These are phyloP conservation scores for Parnassius mnemosyne DNA, from an alignment of 2,888 invertebrate genomes.

Conservation along the genomic window DNA sequence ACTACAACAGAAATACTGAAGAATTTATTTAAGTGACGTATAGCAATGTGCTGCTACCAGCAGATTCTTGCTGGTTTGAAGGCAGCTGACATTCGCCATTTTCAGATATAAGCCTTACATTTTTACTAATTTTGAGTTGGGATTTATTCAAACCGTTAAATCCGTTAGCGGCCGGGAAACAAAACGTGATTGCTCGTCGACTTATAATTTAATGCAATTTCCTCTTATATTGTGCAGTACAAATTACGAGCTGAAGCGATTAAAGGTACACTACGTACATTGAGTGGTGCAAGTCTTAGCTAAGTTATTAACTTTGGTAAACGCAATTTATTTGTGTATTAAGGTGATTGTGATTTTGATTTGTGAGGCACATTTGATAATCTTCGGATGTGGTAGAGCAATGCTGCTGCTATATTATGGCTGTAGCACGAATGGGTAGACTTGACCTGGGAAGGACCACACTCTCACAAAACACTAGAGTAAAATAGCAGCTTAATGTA, in stretches of 20 bases:
- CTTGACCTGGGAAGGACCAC: too few species aligned
- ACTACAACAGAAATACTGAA: too few species aligned
- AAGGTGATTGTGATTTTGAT: too few species aligned
- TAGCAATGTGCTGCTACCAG: background rate
- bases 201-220: slow-evolving; percentile 80
- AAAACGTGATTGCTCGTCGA: slow-evolving; percentile 78
- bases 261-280: background rate
- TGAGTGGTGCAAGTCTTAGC: too few species aligned
- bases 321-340: too few species aligned
- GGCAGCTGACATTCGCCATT: slow-evolving; percentile 61
- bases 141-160: slow-evolving; percentile 77
- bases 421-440: too few species aligned
- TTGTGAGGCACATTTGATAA: too few species aligned
- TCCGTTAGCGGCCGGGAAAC: slow-evolving; percentile 66
- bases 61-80: slow-evolving; percentile 30
- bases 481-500: too few species aligned
- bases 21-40: background rate
- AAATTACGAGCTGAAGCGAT: slow-evolving; percentile 40
- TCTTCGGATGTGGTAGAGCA: too few species aligned
- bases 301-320: too few species aligned
- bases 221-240: slow-evolving; percentile 54
- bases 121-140: slow-evolving; percentile 72
- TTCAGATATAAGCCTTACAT: slow-evolving; percentile 64
- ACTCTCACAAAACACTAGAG: too few species aligned
- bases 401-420: too few species aligned